Percentiles rank a stretch among this genome's conserved stretches.
phyloP scores from a whole-genome alignment of 2,888 invertebrate species.

The Aphidius colemani region DNA sequence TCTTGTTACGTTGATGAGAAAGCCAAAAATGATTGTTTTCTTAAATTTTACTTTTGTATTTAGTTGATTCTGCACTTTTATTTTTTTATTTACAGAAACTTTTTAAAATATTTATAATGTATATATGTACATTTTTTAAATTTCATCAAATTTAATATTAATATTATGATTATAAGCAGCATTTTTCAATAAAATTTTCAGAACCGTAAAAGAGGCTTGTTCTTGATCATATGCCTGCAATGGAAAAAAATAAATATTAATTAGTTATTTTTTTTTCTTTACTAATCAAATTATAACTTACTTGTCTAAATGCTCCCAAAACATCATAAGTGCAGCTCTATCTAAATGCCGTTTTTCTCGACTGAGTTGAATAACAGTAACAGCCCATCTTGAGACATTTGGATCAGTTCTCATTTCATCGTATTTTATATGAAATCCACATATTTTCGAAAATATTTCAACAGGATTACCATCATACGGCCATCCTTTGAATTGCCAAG shows the following conservation, averaged over 20 bases:
- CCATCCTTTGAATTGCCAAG: conserved; percentile 99
- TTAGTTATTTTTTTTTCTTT: not conserved
- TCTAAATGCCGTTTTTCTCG: conserved; percentile 95
- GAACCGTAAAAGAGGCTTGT: conserved; percentile 84
- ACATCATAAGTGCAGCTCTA: conserved; percentile 90
- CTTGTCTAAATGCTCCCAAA: conserved; percentile 98
- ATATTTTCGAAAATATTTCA: conserved; percentile 97
- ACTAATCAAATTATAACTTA: conserved; percentile 60
- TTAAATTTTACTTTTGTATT: too few species aligned
- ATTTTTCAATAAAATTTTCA: conserved; percentile 48
- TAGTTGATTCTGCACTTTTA: too few species aligned
- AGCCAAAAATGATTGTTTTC: too few species aligned
- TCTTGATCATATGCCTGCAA: conserved; percentile 84
- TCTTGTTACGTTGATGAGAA: too few species aligned
- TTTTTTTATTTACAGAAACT: too few species aligned
- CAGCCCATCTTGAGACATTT: conserved; percentile 97
- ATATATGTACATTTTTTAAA: too few species aligned
- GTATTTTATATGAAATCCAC: conserved; percentile 96
- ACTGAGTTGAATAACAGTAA: conserved; percentile 89
- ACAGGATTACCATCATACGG: conserved; percentile 98
- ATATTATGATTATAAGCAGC: too few species aligned
- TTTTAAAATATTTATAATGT: too few species aligned
- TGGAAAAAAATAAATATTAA: conserved; percentile 39
- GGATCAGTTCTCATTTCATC: conserved; percentile 93
- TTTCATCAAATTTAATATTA: too few species aligned